phyloP scores from a whole-genome alignment of 53 echinoderm and acorn worm genomes.

The Actinopyga echinites region DNA sequence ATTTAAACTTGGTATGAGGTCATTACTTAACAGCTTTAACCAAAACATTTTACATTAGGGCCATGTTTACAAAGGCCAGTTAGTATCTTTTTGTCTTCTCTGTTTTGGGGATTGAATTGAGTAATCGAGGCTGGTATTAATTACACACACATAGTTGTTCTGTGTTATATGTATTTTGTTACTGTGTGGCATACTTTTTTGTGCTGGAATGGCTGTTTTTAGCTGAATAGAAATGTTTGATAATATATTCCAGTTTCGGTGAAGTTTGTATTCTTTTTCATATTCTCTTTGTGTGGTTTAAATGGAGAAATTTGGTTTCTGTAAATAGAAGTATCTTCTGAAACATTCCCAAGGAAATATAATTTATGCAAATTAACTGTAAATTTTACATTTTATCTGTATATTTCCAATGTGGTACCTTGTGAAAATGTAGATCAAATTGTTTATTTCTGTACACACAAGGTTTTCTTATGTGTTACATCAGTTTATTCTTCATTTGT shows the following conservation, averaged over 20 bases:
- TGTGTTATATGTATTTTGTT: too few relatives aligned
- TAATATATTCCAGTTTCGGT: not conserved
- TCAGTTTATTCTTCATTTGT: not conserved
- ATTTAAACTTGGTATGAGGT: too few relatives aligned
- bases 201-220: too few relatives aligned
- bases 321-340: slow-evolving; percentile 36
- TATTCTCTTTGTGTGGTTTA: slow-evolving; percentile 7
- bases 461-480: not conserved
- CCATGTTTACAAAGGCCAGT: too few relatives aligned
- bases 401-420: not conserved
- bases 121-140: too few relatives aligned
- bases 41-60: too few relatives aligned
- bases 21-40: too few relatives aligned
- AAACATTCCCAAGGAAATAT: slow-evolving; percentile 34
- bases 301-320: not conserved
- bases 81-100: too few relatives aligned
- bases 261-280: not conserved
- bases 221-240: too few relatives aligned
- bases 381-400: slow-evolving; percentile 31
- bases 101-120: too few relatives aligned
- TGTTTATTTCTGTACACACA: not conserved
- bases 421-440: not conserved
- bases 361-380: slow-evolving; percentile 35
- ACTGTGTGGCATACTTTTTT: too few relatives aligned
- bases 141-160: too few relatives aligned